phyloP scores from a whole-genome alignment of 2,113 vertebrate genomes.

The Colistium nudipinnis region DNA sequence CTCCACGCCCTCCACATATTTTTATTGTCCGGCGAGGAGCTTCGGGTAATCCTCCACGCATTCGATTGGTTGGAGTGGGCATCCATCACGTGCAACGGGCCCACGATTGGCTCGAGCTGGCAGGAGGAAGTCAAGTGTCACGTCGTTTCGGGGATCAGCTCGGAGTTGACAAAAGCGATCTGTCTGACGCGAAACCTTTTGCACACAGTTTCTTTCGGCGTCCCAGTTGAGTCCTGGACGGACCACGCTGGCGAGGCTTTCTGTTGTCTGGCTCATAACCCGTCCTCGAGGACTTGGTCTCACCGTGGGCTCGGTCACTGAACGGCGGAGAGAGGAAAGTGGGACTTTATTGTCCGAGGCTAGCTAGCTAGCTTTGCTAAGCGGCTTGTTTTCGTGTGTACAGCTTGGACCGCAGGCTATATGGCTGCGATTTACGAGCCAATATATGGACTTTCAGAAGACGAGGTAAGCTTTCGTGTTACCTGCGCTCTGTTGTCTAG shows the following conservation, averaged over 20 bases:
- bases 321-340: slow-evolving; percentile 64
- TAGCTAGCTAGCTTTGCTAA: slow-evolving; percentile 74
- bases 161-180: slow-evolving; percentile 68
- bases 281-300: slow-evolving; percentile 39
- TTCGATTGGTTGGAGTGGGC: slow-evolving; percentile 56
- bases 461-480: slow-evolving; percentile 76
- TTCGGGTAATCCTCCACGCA: background rate
- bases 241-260: slow-evolving; percentile 36
- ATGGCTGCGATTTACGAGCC: slow-evolving; percentile 85
- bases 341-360: slow-evolving; percentile 83
- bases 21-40: slow-evolving; percentile 48
- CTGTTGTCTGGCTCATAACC: slow-evolving; percentile 12
- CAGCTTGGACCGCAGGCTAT: slow-evolving; percentile 68
- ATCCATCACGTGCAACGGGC: slow-evolving; percentile 50
- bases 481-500: background rate
- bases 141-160: slow-evolving; percentile 63
- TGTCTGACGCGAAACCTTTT: slow-evolving; percentile 45
- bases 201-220: slow-evolving; percentile 15
- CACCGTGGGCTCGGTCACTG: slow-evolving; percentile 47
- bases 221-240: slow-evolving; percentile 24
- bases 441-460: slow-evolving; percentile 85
- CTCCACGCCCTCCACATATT: slow-evolving; percentile 45
- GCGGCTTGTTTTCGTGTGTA: slow-evolving; percentile 68
- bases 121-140: slow-evolving; percentile 78
- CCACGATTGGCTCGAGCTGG: slow-evolving; percentile 59